A percentile compares a stretch with the other conserved stretches of the same genome.
These are phyloP conservation scores for Macquaria australasica DNA, from an alignment of 2,113 vertebrate species.

Conservation along the genomic window DNA sequence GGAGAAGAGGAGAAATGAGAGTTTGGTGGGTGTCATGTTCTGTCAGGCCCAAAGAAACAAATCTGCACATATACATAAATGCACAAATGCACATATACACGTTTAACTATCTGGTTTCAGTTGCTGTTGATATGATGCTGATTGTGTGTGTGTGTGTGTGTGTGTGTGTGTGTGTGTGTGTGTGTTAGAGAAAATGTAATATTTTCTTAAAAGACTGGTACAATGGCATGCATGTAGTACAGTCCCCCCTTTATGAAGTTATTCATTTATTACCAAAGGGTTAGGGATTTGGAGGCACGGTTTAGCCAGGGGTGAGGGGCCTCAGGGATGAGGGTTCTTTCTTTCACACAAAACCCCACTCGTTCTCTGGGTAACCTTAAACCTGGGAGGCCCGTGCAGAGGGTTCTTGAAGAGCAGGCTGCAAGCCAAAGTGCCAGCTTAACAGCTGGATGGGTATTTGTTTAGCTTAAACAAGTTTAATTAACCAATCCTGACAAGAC, in stretches of 20 bases:
- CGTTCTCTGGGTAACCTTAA: conserved; percentile 34
- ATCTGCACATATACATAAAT: background rate
- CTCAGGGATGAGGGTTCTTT: conserved; percentile 1
- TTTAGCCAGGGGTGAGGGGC: conserved; percentile 12
- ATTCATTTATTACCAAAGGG: conserved; percentile 17
- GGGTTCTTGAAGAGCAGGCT: background rate
- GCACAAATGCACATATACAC: background rate
- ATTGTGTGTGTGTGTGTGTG: background rate
- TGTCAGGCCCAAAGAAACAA: background rate
- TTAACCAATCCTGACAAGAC: conserved; percentile 13
- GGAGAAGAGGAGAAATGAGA: background rate
- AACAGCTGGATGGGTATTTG: background rate
- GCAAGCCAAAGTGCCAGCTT: background rate
- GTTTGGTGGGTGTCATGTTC: background rate
- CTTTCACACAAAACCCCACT: conserved; percentile 21
- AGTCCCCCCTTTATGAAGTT: conserved; percentile 3
- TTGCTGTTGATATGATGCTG: background rate
- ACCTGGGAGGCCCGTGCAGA: conserved; percentile 18
- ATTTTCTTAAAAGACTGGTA: too few species aligned
- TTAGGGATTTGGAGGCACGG: background rate
- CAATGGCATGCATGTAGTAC: background rate
- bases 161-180: background rate
- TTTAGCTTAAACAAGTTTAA: background rate
- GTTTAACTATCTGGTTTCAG: background rate
- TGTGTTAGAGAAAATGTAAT: background rate